A percentile compares a stretch with the other conserved stretches of the same genome.
Conservation (phyloP, 2,113 vertebrate species). For the Clarias gariepinus region DNA sequence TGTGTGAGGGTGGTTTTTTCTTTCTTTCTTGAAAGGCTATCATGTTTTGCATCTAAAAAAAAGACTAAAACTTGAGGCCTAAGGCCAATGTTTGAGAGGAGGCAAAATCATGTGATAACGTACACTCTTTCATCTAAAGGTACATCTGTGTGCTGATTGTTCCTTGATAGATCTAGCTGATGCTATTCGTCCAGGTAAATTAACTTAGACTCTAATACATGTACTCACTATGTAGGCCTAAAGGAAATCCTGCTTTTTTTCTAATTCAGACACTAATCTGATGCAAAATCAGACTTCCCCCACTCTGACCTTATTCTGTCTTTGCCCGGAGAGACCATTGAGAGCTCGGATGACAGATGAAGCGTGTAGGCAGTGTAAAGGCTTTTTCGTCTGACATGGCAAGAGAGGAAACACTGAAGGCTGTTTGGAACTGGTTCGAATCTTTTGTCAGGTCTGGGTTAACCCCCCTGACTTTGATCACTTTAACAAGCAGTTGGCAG, state of each 20-base stretch:
- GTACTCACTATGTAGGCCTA: not conserved
- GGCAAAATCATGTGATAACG: not conserved
- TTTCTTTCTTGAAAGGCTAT: not conserved
- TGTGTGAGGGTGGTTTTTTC: not conserved
- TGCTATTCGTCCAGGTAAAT: not conserved
- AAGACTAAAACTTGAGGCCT: conserved; percentile 2
- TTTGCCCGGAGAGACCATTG: not conserved
- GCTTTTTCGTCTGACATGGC: not conserved
- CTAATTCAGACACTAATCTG: not conserved
- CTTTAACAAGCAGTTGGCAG: conserved; percentile 35
- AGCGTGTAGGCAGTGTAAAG: not conserved
- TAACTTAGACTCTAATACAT: not conserved
- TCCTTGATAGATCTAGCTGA: not conserved
- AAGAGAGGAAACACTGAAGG: conserved; percentile 33
- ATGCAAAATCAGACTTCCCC: not conserved
- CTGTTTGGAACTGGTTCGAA: conserved; percentile 26
- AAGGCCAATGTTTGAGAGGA: not conserved
- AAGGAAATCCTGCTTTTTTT: conserved; percentile 1
- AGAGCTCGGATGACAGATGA: conserved; percentile 19
- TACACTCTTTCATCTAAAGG: not conserved
- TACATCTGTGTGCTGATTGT: conserved; percentile 9
- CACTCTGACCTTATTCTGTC: conserved; percentile 1
- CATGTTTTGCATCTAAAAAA: not conserved
- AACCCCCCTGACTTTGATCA: conserved; percentile 22
- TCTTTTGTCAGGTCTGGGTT: conserved; percentile 17